A percentile compares a stretch with the other conserved stretches of the same genome.
phyloP scores from a whole-genome alignment of 2,113 vertebrate species.

The Tenebrosternarchus preto region DNA sequence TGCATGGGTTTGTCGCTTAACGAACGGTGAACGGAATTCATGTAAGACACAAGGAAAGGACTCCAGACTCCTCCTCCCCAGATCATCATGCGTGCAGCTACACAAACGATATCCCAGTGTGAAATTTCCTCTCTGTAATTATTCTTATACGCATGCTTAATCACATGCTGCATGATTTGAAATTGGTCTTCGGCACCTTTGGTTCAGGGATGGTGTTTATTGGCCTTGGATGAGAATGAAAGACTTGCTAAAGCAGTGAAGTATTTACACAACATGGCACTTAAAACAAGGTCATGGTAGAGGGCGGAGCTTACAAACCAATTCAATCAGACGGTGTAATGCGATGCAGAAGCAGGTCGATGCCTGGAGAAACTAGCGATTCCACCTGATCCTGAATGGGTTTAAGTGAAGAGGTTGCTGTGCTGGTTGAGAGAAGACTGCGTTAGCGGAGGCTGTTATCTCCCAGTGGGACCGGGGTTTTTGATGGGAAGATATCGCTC shows the following conservation, averaged over 20 bases:
- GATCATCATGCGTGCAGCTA: not conserved
- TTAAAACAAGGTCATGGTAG: constrained; percentile 27
- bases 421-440: not conserved
- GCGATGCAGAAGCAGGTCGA: constrained; percentile 19
- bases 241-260: constrained; percentile 29
- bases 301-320: constrained; percentile 1
- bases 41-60: not conserved
- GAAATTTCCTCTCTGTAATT: constrained; percentile 27
- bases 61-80: not conserved
- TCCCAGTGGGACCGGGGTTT: not conserved
- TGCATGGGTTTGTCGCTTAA: too few relatives aligned
- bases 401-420: not conserved
- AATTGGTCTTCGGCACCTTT: constrained; percentile 19
- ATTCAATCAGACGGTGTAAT: constrained; percentile 34
- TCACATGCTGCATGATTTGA: constrained; percentile 4
- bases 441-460: not conserved
- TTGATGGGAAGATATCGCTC: not conserved
- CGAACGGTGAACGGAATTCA: not conserved
- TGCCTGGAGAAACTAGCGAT: not conserved
- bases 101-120: not conserved
- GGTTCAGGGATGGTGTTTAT: constrained; percentile 26
- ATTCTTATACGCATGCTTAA: constrained; percentile 36
- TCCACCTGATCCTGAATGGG: not conserved
- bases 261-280: not conserved
- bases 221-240: constrained; percentile 13